Evolutionary conservation across 2,888 invertebrate genomes (phyloP).

Genomic region (Epiblema foenella): DNA sequence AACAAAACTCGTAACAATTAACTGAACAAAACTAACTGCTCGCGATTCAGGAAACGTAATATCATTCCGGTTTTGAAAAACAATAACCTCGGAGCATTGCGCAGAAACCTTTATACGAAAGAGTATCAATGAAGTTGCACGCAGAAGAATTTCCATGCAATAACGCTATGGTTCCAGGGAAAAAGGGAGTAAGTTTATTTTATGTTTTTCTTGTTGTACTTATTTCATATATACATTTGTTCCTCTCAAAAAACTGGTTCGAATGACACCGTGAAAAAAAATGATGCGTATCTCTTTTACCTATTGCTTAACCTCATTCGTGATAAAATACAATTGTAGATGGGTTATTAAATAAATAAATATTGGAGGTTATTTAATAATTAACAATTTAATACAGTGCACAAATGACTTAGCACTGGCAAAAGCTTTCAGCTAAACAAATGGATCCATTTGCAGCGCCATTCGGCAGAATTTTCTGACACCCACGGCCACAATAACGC

Average conservation of each 20-base stretch:
- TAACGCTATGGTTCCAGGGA: constrained; percentile 71
- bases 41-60: constrained; percentile 75
- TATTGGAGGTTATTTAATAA: constrained; percentile 1
- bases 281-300: no score
- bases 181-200: constrained; percentile 12
- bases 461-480: constrained; percentile 27
- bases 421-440: constrained; percentile 38
- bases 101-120: constrained; percentile 79
- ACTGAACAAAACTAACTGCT: constrained; percentile 77
- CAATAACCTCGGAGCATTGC: constrained; percentile 80
- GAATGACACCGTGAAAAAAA: no score
- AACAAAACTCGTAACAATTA: constrained; percentile 56
- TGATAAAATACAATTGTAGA: no score
- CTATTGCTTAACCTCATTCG: no score
- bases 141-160: constrained; percentile 83
- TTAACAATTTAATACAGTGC: constrained; percentile 11
- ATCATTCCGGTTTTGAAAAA: constrained; percentile 80
- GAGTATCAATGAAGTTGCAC: constrained; percentile 82
- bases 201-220: no score
- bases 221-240: no score
- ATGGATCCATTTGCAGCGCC: constrained; percentile 40
- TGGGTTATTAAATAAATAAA: neutral
- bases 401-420: constrained; percentile 13
- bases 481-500: constrained; percentile 42
- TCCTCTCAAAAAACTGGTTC: no score